Evolutionary conservation across 2,797 vertebrate genomes (phyloP).

Genomic region (Aeoliscus strigatus): DNA sequence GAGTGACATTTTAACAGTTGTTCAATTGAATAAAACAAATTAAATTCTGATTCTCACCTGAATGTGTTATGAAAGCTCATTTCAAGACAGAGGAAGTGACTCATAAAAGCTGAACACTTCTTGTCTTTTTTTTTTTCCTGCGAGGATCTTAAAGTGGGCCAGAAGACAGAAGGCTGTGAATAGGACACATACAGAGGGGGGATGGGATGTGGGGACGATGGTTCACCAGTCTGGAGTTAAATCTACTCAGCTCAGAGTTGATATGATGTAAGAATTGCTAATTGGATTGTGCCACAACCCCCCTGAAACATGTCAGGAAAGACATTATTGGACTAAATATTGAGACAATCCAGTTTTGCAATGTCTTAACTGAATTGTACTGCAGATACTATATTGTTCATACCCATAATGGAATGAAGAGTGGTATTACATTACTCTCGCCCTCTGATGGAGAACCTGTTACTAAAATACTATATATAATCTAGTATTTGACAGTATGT

Average conservation of each 20-base stretch:
- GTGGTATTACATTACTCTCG: too few relatives aligned
- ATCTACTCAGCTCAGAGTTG: neutral
- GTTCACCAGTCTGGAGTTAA: conserved; percentile 17
- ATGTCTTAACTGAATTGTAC: too few relatives aligned
- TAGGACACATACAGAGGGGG: conserved; percentile 12
- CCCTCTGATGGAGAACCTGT: too few relatives aligned
- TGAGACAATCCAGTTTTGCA: too few relatives aligned
- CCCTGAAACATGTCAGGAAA: neutral
- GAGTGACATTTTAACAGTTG: conserved; percentile 60
- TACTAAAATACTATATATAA: too few relatives aligned
- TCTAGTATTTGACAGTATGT: too few relatives aligned
- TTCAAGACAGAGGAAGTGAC: conserved; percentile 28
- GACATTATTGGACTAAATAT: neutral
- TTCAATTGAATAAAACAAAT: conserved; percentile 53
- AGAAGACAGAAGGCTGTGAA: conserved; percentile 14
- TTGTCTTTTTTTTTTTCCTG: conserved; percentile 3
- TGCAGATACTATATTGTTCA: too few relatives aligned
- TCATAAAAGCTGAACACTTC: conserved; percentile 9
- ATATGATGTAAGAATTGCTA: neutral
- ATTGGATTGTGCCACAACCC: neutral
- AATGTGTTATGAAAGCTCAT: conserved; percentile 25
- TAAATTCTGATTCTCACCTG: conserved; percentile 32
- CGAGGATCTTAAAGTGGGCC: conserved; percentile 18
- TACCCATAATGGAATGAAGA: too few relatives aligned
- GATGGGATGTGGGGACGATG: conserved; percentile 24